A percentile compares a stretch with the other conserved stretches of the same genome.
These are phyloP conservation scores for Plecturocebus donacophilus DNA, from an alignment of 2,113 vertebrate genomes.

Conservation along the genomic window DNA sequence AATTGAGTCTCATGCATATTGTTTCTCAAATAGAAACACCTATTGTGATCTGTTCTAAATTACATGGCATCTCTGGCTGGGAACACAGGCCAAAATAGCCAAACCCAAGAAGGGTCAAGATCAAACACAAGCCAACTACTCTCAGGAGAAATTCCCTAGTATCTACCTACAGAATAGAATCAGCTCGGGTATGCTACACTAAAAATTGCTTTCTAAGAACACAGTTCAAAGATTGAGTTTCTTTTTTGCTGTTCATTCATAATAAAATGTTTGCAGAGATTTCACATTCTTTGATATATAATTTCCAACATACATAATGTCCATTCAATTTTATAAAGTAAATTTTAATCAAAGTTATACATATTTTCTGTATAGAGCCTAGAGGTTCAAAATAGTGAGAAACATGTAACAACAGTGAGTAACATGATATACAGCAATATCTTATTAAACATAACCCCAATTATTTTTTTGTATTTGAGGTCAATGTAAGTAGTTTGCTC, in stretches of 20 bases:
- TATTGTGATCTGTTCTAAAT: slow-evolving; percentile 28
- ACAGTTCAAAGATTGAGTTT: not conserved
- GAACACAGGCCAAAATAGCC: not conserved
- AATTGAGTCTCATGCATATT: not conserved
- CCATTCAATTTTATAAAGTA: slow-evolving; percentile 45
- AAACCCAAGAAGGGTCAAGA: not conserved
- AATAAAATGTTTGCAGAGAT: slow-evolving; percentile 21
- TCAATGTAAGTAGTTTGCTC: not conserved
- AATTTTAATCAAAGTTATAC: slow-evolving; percentile 56
- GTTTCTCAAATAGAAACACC: not conserved
- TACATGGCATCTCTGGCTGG: not conserved
- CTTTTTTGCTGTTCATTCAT: not conserved
- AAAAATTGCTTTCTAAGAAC: slow-evolving; percentile 36
- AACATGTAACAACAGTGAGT: not conserved
- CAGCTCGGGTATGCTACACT: not conserved
- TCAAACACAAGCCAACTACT: not conserved
- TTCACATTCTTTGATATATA: slow-evolving; percentile 15
- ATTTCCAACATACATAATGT: not conserved
- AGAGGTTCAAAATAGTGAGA: not conserved
- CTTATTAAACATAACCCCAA: slow-evolving; percentile 12
- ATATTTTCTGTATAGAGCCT: slow-evolving; percentile 1
- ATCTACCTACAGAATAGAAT: not conserved
- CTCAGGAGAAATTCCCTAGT: not conserved
- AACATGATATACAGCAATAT: not conserved
- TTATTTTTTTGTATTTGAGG: slow-evolving; percentile 20